Evolutionary conservation across 1,140 invertebrate genomes (phyloP), one percentile per base, ranked within the genome.

Genomic region (Marisa cornuarietis): DNA sequence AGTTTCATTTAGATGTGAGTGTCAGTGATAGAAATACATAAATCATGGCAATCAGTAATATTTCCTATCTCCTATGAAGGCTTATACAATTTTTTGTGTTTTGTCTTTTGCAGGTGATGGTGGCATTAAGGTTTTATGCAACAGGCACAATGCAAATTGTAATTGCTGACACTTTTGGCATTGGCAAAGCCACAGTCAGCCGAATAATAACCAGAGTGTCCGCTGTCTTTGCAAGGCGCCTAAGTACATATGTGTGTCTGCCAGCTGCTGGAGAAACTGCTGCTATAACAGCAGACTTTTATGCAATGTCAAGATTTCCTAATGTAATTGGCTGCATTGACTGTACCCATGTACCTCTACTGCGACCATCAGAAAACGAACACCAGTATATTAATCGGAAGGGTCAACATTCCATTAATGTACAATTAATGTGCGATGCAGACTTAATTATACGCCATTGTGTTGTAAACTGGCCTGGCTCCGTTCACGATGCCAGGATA

Each of bases 251-350:
- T 63, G 62, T 63, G 18, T 20, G 62, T 18, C 62, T 63, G 16
- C 6, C 62, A 20, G 62, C 16, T n/a, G 18, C 16, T 18, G n/a
- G 3, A n/a, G 62, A n/a, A 20, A n/a, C 62, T 3, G 62, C 16
- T n/a, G n/a, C 1, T 18, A 63, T n/a, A 20, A 63, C 3, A 4
- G 62, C 16, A 20, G 6, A 63, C 1, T 63, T 63, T 63, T 63
- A 20, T 63, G 62, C 62, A n/a, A 63, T 63, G 62, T 1, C 62
- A 18, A 4, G 62, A 2, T 63, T 63, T n/a, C 62, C 62, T 3
- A 63, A 2, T 63, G 62, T 63, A 63, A 63, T 63, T 63, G 62
- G 62, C 62, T 63, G 62, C 62, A 63, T 63, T 63, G 62, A 63
- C n/a, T 63, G 62, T 6, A 63, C 62, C 62, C 62, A 63, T n/a